Conservation (phyloP, 1,140 invertebrate species). For the Brachionus rotundiformis region DNA sequence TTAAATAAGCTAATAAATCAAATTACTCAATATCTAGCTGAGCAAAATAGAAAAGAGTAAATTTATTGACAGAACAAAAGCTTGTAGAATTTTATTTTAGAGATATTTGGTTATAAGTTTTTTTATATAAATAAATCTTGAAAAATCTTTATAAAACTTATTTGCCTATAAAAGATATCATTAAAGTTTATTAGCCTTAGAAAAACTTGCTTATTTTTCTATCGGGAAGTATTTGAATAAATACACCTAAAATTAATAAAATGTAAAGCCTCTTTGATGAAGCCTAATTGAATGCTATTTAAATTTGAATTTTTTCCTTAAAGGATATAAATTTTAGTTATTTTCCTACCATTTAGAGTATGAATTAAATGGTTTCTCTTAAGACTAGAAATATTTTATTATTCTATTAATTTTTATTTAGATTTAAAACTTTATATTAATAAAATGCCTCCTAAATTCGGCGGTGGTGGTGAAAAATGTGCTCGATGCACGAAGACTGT, state of each 20-base stretch:
- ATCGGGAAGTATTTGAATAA: not conserved
- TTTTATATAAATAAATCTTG: too few relatives aligned
- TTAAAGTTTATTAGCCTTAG: too few relatives aligned
- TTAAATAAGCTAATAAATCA: not conserved
- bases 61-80: not conserved
- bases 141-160: not conserved
- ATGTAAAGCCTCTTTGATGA: not conserved
- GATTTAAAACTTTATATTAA: not conserved
- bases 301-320: too few relatives aligned
- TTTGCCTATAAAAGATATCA: not conserved
- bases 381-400: too few relatives aligned
- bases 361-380: not conserved
- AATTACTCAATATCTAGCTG: not conserved
- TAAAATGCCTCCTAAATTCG: constrained; percentile 51
- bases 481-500: constrained; percentile 97
- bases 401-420: not conserved
- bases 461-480: constrained; percentile 67
- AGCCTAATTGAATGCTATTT: not conserved
- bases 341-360: too few relatives aligned
- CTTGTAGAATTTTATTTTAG: not conserved
- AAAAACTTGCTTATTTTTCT: not conserved
- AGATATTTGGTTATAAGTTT: too few relatives aligned
- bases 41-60: not conserved
- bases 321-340: not conserved
- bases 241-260: not conserved